Evolutionary conservation across 2,113 vertebrate genomes (phyloP).

Genomic region (Prionailurus bengalensis): DNA sequence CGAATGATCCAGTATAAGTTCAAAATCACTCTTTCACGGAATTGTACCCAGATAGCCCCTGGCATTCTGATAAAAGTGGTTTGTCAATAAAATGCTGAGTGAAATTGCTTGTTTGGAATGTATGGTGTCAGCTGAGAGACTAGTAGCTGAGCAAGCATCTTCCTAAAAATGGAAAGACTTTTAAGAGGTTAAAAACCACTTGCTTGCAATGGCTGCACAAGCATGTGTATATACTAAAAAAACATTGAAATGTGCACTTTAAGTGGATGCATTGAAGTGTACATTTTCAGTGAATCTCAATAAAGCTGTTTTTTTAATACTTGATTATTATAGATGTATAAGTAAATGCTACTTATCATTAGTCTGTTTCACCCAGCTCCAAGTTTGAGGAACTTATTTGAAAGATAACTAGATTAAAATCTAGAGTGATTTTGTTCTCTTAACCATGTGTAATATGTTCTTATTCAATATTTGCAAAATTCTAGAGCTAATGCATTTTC

Average conservation of each 20-base stretch:
- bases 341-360: neutral
- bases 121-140: neutral
- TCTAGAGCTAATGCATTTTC: neutral
- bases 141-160: constrained; percentile 51
- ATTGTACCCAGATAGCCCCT: constrained; percentile 48
- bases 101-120: constrained; percentile 74
- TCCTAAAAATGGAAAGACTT: constrained; percentile 29
- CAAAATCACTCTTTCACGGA: constrained; percentile 62
- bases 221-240: neutral
- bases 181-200: constrained; percentile 43
- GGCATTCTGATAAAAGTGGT: constrained; percentile 72
- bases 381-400: neutral
- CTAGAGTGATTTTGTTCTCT: neutral
- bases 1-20: constrained; percentile 12
- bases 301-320: neutral
- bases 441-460: neutral
- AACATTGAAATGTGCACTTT: neutral
- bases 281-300: neutral
- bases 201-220: neutral
- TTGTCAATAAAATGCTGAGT: constrained; percentile 76
- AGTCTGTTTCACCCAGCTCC: neutral
- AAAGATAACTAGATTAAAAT: constrained; percentile 62
- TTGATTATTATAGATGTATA: neutral
- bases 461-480: constrained; percentile 27
- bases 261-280: neutral